phyloP scores from a whole-genome alignment of 2,888 invertebrate genomes.

The Lissocephala sabroskyi region DNA sequence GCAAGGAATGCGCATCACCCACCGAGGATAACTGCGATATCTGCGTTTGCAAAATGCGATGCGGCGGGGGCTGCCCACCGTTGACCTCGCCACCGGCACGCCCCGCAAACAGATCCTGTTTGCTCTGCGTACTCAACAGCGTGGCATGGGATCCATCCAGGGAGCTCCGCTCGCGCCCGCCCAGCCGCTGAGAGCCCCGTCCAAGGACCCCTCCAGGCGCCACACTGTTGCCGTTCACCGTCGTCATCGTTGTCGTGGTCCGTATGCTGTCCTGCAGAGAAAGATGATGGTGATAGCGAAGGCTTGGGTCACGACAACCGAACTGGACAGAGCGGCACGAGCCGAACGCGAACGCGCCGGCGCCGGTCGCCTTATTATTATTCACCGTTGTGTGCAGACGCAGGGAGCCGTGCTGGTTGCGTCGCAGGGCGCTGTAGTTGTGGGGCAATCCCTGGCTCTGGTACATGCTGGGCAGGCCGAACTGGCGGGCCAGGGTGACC shows the following conservation, averaged over 20 bases:
- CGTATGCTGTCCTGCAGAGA: slow-evolving; percentile 69
- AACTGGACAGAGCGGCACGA: slow-evolving; percentile 53
- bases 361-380: slow-evolving; percentile 55
- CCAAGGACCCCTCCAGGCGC: slow-evolving; percentile 15
- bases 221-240: slow-evolving; percentile 41
- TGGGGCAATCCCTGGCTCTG: slow-evolving; percentile 59
- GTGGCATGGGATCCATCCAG: slow-evolving; percentile 66
- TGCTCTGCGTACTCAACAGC: slow-evolving; percentile 57
- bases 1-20: slow-evolving; percentile 68
- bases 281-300: slow-evolving; percentile 42
- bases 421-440: slow-evolving; percentile 69
- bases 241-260: slow-evolving; percentile 65
- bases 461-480: slow-evolving; percentile 62
- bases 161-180: slow-evolving; percentile 64
- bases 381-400: slow-evolving; percentile 69
- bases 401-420: slow-evolving; percentile 69
- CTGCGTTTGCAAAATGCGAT: slow-evolving; percentile 63
- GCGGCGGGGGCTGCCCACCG: slow-evolving; percentile 27
- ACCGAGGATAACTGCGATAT: slow-evolving; percentile 69
- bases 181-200: slow-evolving; percentile 55
- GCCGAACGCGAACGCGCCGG: slow-evolving; percentile 42
- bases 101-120: slow-evolving; percentile 59
- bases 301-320: slow-evolving; percentile 56
- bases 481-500: slow-evolving; percentile 70
- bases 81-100: background rate